phyloP scores from a whole-genome alignment of 1,140 invertebrate species.

The Leguminivora glycinivorella region DNA sequence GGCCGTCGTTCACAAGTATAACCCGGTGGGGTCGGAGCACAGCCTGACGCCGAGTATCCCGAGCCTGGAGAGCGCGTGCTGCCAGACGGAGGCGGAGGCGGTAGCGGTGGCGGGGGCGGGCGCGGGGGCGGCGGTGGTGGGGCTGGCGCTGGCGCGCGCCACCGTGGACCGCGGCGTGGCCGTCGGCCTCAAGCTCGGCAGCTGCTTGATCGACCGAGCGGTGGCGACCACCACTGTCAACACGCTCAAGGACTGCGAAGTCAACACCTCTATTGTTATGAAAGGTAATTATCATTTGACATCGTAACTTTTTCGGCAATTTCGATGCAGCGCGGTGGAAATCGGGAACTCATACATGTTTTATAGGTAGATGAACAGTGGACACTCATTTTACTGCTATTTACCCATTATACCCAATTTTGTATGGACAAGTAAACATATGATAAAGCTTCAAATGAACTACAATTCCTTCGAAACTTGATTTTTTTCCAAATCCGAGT shows the following conservation, averaged over 20 bases:
- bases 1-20: conserved; percentile 52
- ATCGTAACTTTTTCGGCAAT: too few relatives aligned
- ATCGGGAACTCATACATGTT: too few relatives aligned
- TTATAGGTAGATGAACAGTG: too few relatives aligned
- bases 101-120: too few relatives aligned
- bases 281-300: conserved; percentile 38
- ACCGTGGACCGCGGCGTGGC: background rate
- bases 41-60: conserved; percentile 4
- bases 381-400: too few relatives aligned
- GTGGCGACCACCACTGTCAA: conserved; percentile 35
- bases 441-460: too few relatives aligned
- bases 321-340: too few relatives aligned
- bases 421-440: too few relatives aligned
- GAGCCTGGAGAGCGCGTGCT: background rate
- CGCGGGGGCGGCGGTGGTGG: background rate
- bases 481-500: too few relatives aligned
- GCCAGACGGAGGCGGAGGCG: background rate
- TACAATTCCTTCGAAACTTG: too few relatives aligned
- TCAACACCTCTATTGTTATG: conserved; percentile 63
- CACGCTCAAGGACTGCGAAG: conserved; percentile 50
- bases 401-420: too few relatives aligned
- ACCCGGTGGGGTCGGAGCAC: conserved; percentile 37
- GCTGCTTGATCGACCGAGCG: conserved; percentile 41
- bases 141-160: background rate
- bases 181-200: background rate